These are phyloP conservation scores for Saccopteryx leptura DNA, from an alignment of 2,113 vertebrate species.

Conservation along the genomic window DNA sequence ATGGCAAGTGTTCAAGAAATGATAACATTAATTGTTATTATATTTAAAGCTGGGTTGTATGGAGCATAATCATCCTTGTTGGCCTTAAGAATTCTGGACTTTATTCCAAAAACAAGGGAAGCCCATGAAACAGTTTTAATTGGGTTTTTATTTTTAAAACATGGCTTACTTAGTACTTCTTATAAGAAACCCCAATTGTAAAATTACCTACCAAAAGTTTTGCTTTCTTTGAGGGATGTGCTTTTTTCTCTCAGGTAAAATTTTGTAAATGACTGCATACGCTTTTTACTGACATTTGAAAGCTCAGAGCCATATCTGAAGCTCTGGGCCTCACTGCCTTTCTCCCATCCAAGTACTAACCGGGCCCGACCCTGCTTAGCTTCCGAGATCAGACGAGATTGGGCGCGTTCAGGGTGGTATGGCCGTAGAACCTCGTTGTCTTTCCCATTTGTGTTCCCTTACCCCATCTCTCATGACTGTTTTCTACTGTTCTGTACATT, in stretches of 20 bases:
- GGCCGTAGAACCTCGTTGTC: too few relatives aligned
- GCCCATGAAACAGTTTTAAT: background rate
- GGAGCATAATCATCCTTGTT: background rate
- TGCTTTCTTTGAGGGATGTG: conserved; percentile 33
- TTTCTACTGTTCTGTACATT: background rate
- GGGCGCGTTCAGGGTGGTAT: too few relatives aligned
- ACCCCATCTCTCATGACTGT: background rate
- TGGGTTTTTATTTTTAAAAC: conserved; percentile 36
- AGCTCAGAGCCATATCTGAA: background rate
- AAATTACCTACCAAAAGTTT: conserved; percentile 7
- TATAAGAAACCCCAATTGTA: conserved; percentile 39
- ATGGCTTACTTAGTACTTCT: background rate
- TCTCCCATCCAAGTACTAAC: too few relatives aligned
- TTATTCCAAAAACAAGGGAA: conserved; percentile 53
- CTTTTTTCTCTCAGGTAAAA: conserved; percentile 15
- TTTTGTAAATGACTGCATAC: background rate
- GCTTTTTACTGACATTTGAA: conserved; percentile 13
- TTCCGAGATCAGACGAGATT: too few relatives aligned
- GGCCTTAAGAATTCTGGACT: conserved; percentile 13
- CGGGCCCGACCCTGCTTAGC: too few relatives aligned
- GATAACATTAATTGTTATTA: background rate
- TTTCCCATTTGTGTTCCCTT: background rate
- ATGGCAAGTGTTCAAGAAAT: conserved; percentile 19
- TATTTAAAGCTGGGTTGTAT: background rate
- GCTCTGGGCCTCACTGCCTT: background rate